A percentile compares a stretch with the other conserved stretches of the same genome.
Conservation (phyloP, 2,113 vertebrate species). For the Cichladusa arquata region DNA sequence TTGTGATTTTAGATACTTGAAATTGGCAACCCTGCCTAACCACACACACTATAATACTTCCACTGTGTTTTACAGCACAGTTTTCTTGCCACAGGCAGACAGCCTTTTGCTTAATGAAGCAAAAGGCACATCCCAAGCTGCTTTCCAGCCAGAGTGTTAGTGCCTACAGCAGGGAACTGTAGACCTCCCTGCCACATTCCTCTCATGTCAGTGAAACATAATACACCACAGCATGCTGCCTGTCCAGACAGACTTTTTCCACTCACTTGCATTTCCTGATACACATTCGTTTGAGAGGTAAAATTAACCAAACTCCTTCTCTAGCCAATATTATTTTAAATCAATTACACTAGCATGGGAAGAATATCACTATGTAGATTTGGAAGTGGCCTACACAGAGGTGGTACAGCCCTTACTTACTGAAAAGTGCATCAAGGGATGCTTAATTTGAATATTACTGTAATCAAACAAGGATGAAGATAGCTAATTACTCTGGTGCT, state of each 20-base stretch:
- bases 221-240: background rate
- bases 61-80: background rate
- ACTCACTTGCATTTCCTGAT: slow-evolving; percentile 8
- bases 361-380: background rate
- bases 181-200: slow-evolving; percentile 29
- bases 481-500: background rate
- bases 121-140: slow-evolving; percentile 26
- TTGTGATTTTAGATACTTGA: background rate
- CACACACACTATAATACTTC: background rate
- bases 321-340: background rate
- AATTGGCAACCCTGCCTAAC: background rate
- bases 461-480: background rate
- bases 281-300: background rate
- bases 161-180: slow-evolving; percentile 13
- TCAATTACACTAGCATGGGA: background rate
- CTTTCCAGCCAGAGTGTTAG: background rate
- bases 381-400: background rate
- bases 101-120: slow-evolving; percentile 21
- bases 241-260: slow-evolving; percentile 38
- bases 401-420: background rate
- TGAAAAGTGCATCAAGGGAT: background rate
- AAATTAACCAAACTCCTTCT: background rate
- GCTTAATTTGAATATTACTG: background rate
- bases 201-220: slow-evolving; percentile 23
- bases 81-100: background rate